phyloP scores from a whole-genome alignment of 2,797 vertebrate species.

The Notamacropus eugenii region DNA sequence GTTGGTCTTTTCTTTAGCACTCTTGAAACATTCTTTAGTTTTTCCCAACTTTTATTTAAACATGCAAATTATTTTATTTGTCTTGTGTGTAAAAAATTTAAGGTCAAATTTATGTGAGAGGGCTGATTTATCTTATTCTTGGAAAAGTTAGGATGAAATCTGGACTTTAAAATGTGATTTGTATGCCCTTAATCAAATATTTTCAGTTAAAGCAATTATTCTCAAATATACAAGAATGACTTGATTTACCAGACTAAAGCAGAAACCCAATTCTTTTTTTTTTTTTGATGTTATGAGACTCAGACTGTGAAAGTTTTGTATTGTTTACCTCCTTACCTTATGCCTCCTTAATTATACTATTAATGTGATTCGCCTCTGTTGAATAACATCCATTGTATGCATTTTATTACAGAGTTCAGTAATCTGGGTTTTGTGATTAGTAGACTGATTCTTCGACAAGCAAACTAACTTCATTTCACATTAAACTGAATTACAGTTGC shows the following conservation, averaged over 20 bases:
- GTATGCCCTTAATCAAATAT: background rate
- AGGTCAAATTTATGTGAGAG: background rate
- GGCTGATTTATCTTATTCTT: background rate
- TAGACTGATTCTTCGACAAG: conserved; percentile 69
- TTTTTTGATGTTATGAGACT: background rate
- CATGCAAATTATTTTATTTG: background rate
- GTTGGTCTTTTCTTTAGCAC: background rate
- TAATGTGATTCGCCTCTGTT: conserved; percentile 8
- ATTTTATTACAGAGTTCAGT: conserved; percentile 15
- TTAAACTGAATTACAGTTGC: conserved; percentile 69
- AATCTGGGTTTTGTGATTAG: conserved; percentile 73
- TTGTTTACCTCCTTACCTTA: background rate
- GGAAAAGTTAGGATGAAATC: background rate
- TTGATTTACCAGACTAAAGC: background rate
- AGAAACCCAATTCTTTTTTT: background rate
- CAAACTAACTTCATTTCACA: conserved; percentile 70
- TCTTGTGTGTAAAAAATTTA: conserved; percentile 13
- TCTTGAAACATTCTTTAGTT: conserved; percentile 13
- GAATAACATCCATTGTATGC: conserved; percentile 18
- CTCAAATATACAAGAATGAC: background rate
- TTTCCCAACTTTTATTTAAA: conserved; percentile 5
- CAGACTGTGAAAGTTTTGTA: background rate
- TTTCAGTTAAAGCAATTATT: background rate
- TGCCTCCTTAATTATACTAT: conserved; percentile 25
- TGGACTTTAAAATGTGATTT: background rate